Evolutionary conservation across 2,113 vertebrate species (phyloP), one percentile per base, ranked within the genome.

Genomic region (Pseudorectes ferrugineus): DNA sequence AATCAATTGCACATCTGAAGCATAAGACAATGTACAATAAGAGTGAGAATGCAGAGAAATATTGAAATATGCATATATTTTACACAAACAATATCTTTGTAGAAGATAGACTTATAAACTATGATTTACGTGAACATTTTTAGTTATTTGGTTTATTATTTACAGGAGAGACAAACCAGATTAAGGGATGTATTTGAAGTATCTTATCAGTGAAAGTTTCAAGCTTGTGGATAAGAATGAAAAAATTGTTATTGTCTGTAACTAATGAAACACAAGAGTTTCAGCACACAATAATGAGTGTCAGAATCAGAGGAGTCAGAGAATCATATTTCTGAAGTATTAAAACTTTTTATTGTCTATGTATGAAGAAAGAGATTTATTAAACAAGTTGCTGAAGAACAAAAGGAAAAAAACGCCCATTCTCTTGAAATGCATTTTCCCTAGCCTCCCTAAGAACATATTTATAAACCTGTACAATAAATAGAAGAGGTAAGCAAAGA

Each of bases 401-500:
- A 91, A 88, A 95, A 91, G 8, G 8, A 16, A 14, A 61, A 92
- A 88, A 83, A 57, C 24, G 9, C 29, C 33, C 77, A 11, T 88
- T 95, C 28, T 57, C 24, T 95, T 95, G 77, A 96, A 94, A 77
- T 38, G 14, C 10, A n/a, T 59, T 54, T 89, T 72, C 43, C 46
- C 38, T 28, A 70, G 54, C 17, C n/a, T 66, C 63, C 10, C 5
- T 23, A 46, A 23, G 57, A 91, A 75, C 31, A 26, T 43, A 88
- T 87, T 92, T 91, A 55, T 92, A 92, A 91, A 88, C 35, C 40
- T 72, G 42, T 67, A 55, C 5, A 13, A 49, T 63, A 57, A 93
- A 83, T 45, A 80, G 65, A 88, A 96, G 94, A 95, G 88, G 62
- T 86, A 97, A 97, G 74, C 82, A 97, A 97, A 93, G 62, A 85